These are phyloP conservation scores for Megatriorchis doriae DNA, from an alignment of 2,113 vertebrate species.

Conservation along the genomic window DNA sequence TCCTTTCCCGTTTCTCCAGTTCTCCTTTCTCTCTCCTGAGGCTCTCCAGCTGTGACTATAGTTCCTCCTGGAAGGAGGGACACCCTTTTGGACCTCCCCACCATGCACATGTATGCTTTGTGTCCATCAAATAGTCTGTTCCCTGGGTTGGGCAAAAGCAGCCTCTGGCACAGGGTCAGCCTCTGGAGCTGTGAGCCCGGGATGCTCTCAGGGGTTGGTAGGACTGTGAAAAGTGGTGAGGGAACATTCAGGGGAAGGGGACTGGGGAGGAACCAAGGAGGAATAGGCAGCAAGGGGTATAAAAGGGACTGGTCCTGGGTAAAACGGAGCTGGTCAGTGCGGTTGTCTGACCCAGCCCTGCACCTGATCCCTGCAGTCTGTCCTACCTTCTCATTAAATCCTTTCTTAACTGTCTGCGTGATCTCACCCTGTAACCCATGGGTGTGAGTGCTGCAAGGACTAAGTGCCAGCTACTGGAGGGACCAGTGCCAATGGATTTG, in stretches of 20 bases:
- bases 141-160: too few species aligned
- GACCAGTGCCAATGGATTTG: background rate
- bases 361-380: accelerated
- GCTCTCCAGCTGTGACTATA: background rate
- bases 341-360: background rate
- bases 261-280: background rate
- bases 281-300: background rate
- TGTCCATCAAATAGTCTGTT: background rate
- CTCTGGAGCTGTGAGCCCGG: background rate
- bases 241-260: background rate
- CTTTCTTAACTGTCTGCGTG: too few species aligned
- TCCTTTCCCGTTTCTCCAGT: background rate
- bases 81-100: background rate
- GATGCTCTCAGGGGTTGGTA: background rate
- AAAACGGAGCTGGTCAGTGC: background rate
- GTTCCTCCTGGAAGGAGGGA: background rate
- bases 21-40: background rate
- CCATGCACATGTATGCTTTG: accelerated
- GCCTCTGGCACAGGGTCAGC: background rate
- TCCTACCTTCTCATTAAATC: background rate
- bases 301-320: background rate
- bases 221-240: background rate
- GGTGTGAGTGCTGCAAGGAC: background rate
- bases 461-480: background rate
- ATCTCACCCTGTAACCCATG: background rate